These are phyloP conservation scores for Pelvicachromis taeniatus DNA, from an alignment of 2,113 vertebrate genomes.

Conservation along the genomic window DNA sequence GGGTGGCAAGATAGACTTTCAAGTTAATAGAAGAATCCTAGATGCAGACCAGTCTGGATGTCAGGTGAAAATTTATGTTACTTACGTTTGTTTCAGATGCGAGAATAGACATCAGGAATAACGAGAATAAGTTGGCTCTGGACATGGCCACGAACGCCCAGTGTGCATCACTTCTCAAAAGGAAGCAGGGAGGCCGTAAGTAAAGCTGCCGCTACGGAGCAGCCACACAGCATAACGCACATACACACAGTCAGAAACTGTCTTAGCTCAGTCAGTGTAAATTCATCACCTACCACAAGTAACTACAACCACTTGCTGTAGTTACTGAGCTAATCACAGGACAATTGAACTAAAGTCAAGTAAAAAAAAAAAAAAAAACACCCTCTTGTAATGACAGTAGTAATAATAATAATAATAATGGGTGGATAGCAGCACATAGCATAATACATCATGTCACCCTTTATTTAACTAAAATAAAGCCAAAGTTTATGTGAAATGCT, in stretches of 20 bases:
- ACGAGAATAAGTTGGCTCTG: conserved; percentile 92
- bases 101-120: conserved; percentile 89
- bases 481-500: background rate
- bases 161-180: conserved; percentile 90
- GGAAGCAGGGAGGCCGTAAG: conserved; percentile 78
- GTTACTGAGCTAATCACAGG: background rate
- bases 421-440: background rate
- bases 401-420: background rate
- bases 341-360: background rate
- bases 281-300: background rate
- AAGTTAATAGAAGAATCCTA: background rate
- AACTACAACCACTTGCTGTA: background rate
- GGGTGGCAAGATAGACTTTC: background rate
- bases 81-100: conserved; percentile 74
- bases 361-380: background rate
- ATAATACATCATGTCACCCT: background rate
- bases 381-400: background rate
- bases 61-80: background rate
- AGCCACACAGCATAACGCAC: background rate
- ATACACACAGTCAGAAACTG: background rate
- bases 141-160: conserved; percentile 95
- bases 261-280: background rate
- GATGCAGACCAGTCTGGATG: background rate
- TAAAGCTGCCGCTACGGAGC: conserved; percentile 9
- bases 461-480: background rate